phyloP scores from a whole-genome alignment of 1,140 invertebrate species.

The Heliconius hermathena region DNA sequence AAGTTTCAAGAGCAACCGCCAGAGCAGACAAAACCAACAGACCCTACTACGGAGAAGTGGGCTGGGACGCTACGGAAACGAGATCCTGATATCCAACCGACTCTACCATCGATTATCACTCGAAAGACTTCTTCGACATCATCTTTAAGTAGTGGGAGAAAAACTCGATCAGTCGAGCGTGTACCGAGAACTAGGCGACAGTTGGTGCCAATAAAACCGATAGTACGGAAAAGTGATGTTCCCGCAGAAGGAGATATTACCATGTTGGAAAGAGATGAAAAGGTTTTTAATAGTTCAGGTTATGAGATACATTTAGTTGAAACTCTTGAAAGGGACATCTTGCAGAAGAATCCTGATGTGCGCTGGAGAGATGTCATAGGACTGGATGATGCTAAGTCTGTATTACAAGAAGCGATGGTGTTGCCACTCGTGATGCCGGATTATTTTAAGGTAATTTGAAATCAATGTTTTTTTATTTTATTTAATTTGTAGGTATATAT shows the following conservation, averaged over 20 bases:
- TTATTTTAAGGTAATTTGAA: conserved; percentile 91
- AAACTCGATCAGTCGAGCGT: conserved; percentile 82
- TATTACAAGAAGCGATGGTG: conserved; percentile 98
- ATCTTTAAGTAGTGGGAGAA: conserved; percentile 70
- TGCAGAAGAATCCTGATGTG: conserved; percentile 98
- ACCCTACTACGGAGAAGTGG: conserved; percentile 82
- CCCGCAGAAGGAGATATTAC: conserved; percentile 64
- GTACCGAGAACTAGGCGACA: conserved; percentile 65
- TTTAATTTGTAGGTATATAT: too few species aligned
- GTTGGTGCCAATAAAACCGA: conserved; percentile 70
- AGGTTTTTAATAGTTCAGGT: conserved; percentile 87
- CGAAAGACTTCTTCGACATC: conserved; percentile 68
- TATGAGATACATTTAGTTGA: conserved; percentile 92
- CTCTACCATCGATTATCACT: conserved; percentile 83
- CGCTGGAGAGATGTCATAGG: conserved; percentile 99
- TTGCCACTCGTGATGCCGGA: conserved; percentile 98
- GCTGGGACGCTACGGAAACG: conserved; percentile 83
- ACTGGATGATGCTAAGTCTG: conserved; percentile 95
- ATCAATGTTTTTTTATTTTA: not conserved
- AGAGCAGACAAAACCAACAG: conserved; percentile 63
- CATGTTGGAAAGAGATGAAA: conserved; percentile 81
- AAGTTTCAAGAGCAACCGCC: conserved; percentile 56
- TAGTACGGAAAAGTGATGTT: conserved; percentile 61
- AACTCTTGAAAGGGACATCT: conserved; percentile 95
- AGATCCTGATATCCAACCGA: conserved; percentile 86